Evolutionary conservation across 2,113 vertebrate genomes (phyloP).

Genomic region (Rhea americana): DNA sequence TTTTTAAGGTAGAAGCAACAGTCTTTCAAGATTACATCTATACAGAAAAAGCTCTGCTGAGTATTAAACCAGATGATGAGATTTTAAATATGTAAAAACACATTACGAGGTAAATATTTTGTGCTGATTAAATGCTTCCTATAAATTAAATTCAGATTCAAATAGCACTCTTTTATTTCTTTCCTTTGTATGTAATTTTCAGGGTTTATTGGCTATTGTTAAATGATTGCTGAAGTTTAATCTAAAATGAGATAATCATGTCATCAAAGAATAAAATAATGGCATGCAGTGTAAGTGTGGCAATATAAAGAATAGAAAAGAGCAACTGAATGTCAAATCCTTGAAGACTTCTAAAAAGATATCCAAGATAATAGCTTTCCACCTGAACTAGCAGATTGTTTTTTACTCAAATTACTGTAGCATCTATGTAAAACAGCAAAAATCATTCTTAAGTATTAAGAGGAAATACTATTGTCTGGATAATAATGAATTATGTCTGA

Average conservation of each 20-base stretch:
- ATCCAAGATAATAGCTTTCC: not conserved
- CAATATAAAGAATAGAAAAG: conserved; percentile 15
- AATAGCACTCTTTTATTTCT: not conserved
- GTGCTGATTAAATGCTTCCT: conserved; percentile 50
- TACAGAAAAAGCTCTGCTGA: not conserved
- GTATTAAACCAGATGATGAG: conserved; percentile 23
- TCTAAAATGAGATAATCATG: conserved; percentile 49
- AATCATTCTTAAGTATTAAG: not conserved
- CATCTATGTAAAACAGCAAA: not conserved
- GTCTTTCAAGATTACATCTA: not conserved
- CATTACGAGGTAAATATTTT: conserved; percentile 55
- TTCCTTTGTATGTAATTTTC: conserved; percentile 42
- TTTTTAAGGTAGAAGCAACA: not conserved
- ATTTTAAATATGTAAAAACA: conserved; percentile 38
- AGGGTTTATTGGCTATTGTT: conserved; percentile 49
- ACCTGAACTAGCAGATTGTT: not conserved
- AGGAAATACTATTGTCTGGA: not conserved
- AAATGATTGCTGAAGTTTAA: conserved; percentile 61
- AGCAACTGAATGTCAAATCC: not conserved
- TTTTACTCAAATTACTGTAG: not conserved
- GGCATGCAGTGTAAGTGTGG: not conserved
- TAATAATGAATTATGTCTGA: not conserved
- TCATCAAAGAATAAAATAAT: conserved; percentile 58
- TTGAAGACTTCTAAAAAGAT: conserved; percentile 9
- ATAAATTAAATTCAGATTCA: conserved; percentile 53